These are phyloP conservation scores for Rhinella marina DNA, from an alignment of 2,797 vertebrate genomes.

Conservation along the genomic window DNA sequence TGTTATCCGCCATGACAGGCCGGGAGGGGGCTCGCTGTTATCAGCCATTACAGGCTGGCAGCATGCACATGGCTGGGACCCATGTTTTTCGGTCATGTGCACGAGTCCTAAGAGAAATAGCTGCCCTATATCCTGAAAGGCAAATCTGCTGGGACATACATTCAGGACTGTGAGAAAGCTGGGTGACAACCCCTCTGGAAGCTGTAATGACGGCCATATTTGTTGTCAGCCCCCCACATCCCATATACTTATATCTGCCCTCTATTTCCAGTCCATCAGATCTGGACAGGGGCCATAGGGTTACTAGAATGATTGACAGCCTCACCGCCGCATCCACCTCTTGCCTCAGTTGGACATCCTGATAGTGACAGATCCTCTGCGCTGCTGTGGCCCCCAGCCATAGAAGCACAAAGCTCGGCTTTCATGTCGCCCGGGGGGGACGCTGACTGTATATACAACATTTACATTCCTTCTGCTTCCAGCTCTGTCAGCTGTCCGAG, in stretches of 20 bases:
- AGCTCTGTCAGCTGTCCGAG: background rate
- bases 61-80: too few relatives aligned
- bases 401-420: background rate
- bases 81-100: too few relatives aligned
- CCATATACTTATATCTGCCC: background rate
- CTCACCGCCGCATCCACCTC: background rate
- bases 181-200: too few relatives aligned
- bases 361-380: background rate
- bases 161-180: background rate
- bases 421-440: background rate
- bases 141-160: too few relatives aligned
- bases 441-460: background rate
- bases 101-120: too few relatives aligned
- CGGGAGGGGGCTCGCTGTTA: too few relatives aligned
- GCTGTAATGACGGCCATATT: background rate
- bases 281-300: background rate
- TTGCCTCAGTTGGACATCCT: background rate
- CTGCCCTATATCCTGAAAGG: too few relatives aligned
- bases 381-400: background rate
- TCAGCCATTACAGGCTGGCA: background rate
- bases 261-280: background rate
- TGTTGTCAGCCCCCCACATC: background rate
- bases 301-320: background rate
- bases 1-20: background rate
- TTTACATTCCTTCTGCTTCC: background rate